A percentile compares a stretch with the other conserved stretches of the same genome.
phyloP scores from a whole-genome alignment of 2,888 invertebrate genomes.

The Hirtodrosophila histrioides region DNA sequence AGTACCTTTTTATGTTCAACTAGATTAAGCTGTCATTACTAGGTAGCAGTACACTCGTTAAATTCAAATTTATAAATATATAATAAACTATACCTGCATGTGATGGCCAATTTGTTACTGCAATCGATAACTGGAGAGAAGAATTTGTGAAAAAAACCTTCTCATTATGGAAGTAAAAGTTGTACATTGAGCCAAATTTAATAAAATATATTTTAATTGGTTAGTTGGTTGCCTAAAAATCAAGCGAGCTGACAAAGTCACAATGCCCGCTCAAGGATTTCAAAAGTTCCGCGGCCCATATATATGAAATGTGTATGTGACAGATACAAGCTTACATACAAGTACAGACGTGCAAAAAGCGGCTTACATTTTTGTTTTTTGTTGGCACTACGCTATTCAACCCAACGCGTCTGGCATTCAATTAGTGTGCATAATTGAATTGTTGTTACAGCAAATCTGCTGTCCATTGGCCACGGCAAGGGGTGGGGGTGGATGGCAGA shows the following conservation, averaged over 20 bases:
- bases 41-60: too few relatives aligned
- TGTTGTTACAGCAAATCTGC: conserved; percentile 79
- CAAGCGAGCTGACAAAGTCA: conserved; percentile 5
- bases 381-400: conserved; percentile 46
- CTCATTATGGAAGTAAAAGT: too few relatives aligned
- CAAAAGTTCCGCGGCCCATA: not conserved
- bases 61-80: too few relatives aligned
- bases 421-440: conserved; percentile 81
- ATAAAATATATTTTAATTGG: not conserved
- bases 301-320: conserved; percentile 13
- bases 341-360: conserved; percentile 6
- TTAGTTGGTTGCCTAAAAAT: not conserved
- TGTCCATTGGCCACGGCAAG: conserved; percentile 42
- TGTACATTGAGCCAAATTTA: not conserved
- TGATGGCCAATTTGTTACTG: too few relatives aligned
- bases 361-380: conserved; percentile 9
- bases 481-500: not conserved
- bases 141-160: too few relatives aligned
- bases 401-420: conserved; percentile 65
- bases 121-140: too few relatives aligned
- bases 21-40: too few relatives aligned
- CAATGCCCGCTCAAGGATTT: conserved; percentile 3
- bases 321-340: conserved; percentile 7
- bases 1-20: too few relatives aligned
- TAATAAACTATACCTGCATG: too few relatives aligned